Evolutionary conservation across 1,140 invertebrate species (phyloP), one percentile per base, ranked within the genome.

Genomic region (Brachionus asplanchnoidis): DNA sequence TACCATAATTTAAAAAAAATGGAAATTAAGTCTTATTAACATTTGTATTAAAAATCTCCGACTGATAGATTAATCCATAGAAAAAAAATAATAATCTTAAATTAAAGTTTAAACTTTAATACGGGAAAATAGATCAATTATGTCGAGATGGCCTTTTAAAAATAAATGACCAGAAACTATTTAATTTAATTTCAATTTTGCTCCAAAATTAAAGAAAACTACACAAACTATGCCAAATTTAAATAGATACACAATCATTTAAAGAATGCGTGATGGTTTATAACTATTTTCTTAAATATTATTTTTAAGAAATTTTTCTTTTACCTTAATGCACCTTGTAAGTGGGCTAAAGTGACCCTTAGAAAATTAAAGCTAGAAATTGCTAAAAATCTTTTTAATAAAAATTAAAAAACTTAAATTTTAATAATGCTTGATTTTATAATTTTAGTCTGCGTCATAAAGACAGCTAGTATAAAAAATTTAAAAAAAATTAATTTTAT

Each of bases 401-500:
- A 60, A 60, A 60, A 60, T 60, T 6, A 60, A 60, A 0, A 60
- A 60, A 60, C 8, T 20, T 60, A 53, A 53, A 17, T 17, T 53
- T 53, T 53, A 14, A 32, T 32, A 68, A 68, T 68, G 65, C 28
- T 28, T 32, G 28, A 68, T 68, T 68, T 36, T 14, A 32, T 32
- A 28, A 70, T 36, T 12, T 28, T 17, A 53, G 2, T 2, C 17
- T 60, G 53, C 68, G 40, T 42, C 68, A 73, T 20, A 9, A 42
- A 73, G 32, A 73, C 32, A 36, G 28, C 5, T n/a, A 20, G 32
- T n/a, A 42, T 40, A n/a, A 42, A 17, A 40, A 32, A 68, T 40
- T 68, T 68, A 1, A 32, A 73, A 42, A 73, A 40, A 73, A 73
- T 26, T 73, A 73, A 28, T 68, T 68, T 68, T 73, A 73, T 73